These are phyloP conservation scores for Netelia melanura DNA, from an alignment of 2,888 invertebrate species.

Conservation along the genomic window DNA sequence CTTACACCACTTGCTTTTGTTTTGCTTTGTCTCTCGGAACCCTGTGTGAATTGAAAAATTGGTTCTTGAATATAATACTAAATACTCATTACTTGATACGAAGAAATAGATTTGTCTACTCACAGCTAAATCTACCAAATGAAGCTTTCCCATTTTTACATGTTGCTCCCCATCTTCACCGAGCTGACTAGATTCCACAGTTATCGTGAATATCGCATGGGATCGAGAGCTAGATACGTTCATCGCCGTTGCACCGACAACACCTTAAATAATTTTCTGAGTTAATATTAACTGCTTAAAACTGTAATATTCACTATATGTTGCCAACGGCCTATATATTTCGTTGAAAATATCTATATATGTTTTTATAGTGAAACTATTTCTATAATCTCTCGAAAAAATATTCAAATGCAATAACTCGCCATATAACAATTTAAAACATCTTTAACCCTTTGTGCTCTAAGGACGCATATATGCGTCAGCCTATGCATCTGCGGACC, in stretches of 20 bases:
- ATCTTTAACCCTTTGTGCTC: too few relatives aligned
- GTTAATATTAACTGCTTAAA: too few relatives aligned
- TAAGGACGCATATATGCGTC: too few relatives aligned
- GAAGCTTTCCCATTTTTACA: constrained; percentile 97
- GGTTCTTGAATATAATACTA: neutral
- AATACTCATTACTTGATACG: constrained; percentile 11
- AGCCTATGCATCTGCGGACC: too few relatives aligned
- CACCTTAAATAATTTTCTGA: constrained; percentile 84
- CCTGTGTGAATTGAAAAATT: constrained; percentile 86
- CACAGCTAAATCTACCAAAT: constrained; percentile 98
- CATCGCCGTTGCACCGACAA: constrained; percentile 97
- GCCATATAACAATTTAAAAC: too few relatives aligned
- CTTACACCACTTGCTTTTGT: constrained; percentile 97
- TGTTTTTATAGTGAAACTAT: too few relatives aligned
- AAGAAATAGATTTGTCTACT: constrained; percentile 79
- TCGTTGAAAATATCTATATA: too few relatives aligned
- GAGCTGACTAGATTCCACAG: constrained; percentile 97
- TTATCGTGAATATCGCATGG: constrained; percentile 99
- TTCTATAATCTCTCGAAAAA: too few relatives aligned
- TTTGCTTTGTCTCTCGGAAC: constrained; percentile 98
- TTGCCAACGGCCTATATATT: too few relatives aligned
- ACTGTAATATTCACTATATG: too few relatives aligned
- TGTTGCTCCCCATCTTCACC: constrained; percentile 93
- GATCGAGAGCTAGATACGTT: constrained; percentile 98
- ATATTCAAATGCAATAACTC: too few relatives aligned